Conservation (phyloP, 2,113 vertebrate genomes). For the Nothoprocta pentlandii region DNA sequence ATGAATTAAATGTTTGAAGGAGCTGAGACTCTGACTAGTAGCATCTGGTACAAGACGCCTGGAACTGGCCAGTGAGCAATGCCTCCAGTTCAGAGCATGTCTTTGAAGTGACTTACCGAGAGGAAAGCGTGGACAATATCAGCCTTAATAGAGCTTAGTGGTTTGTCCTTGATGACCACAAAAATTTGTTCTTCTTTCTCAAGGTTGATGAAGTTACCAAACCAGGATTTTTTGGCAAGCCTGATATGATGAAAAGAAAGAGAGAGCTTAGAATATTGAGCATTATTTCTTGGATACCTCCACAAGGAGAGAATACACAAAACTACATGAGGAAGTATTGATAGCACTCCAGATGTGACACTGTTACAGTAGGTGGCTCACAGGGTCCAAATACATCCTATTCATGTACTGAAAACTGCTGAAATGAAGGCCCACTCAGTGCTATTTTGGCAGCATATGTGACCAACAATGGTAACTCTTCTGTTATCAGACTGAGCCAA, state of each 20-base stretch:
- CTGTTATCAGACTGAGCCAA: not conserved
- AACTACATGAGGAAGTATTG: not conserved
- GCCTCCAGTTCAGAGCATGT: not conserved
- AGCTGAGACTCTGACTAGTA: not conserved
- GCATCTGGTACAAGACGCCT: not conserved
- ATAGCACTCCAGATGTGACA: not conserved
- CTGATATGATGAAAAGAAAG: slow-evolving; percentile 72
- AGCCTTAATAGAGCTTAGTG: slow-evolving; percentile 98
- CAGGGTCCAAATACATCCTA: not conserved
- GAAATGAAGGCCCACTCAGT: not conserved
- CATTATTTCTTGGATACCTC: not conserved
- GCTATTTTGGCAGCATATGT: not conserved
- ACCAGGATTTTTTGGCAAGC: slow-evolving; percentile 99
- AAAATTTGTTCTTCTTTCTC: slow-evolving; percentile 99
- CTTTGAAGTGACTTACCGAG: slow-evolving; percentile 84
- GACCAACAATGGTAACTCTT: not conserved
- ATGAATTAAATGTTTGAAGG: not conserved
- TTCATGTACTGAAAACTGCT: not conserved
- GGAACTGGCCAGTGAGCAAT: not conserved
- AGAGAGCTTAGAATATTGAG: not conserved
- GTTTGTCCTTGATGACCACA: slow-evolving; percentile 97
- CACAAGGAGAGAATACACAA: not conserved
- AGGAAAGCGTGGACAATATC: slow-evolving; percentile 99
- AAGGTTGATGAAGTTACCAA: slow-evolving; percentile 98
- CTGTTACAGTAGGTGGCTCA: not conserved